phyloP scores from a whole-genome alignment of 2,888 invertebrate genomes.

The Lithophane socia region DNA sequence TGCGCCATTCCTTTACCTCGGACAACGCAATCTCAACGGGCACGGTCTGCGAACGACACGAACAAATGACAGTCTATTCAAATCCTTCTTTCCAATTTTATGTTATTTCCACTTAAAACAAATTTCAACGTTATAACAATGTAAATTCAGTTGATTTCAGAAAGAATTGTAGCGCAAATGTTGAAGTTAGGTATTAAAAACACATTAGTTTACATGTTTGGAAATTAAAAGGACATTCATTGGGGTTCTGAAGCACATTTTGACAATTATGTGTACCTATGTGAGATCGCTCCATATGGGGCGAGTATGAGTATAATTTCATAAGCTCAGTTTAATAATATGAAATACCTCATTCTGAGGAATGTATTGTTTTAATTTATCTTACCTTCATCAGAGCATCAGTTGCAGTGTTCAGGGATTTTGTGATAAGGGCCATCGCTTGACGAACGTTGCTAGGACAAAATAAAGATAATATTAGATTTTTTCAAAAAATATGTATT shows the following conservation, averaged over 20 bases:
- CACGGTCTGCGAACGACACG: conserved; percentile 82
- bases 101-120: not conserved
- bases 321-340: not conserved
- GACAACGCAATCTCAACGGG: conserved; percentile 91
- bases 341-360: not conserved
- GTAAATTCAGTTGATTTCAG: not conserved
- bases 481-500: not conserved
- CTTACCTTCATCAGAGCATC: conserved; percentile 92
- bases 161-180: not conserved
- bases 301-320: too few species aligned
- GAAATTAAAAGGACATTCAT: not conserved
- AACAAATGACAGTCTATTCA: not conserved
- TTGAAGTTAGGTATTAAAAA: not conserved
- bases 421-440: conserved; percentile 88
- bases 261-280: not conserved
- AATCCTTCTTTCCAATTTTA: not conserved
- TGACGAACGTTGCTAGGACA: conserved; percentile 87
- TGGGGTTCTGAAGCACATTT: not conserved
- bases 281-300: not conserved
- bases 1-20: conserved; percentile 87
- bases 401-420: conserved; percentile 90
- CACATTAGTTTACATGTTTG: not conserved
- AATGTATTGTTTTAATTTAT: not conserved
- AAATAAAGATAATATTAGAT: not conserved
- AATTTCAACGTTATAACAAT: not conserved